phyloP scores from a whole-genome alignment of 1,140 invertebrate genomes.

The Drosophila kikkawai region DNA sequence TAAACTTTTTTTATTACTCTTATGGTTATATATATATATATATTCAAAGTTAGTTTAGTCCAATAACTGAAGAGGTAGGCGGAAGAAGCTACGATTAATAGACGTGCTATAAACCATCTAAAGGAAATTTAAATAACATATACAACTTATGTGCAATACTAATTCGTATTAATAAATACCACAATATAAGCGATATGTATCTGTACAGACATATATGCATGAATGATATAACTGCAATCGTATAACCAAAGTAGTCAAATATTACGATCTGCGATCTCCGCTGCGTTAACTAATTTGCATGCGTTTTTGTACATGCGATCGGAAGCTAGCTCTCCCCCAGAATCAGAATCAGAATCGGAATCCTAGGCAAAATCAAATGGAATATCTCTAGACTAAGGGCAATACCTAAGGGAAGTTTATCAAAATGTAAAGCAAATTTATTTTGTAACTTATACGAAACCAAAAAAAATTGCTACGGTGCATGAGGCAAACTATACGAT shows the following conservation, averaged over 20 bases:
- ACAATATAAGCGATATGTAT: conserved; percentile 41
- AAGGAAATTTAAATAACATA: conserved; percentile 58
- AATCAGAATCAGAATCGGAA: conserved; percentile 2
- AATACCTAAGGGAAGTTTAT: conserved; percentile 55
- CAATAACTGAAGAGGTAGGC: conserved; percentile 42
- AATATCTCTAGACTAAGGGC: conserved; percentile 47
- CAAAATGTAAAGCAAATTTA: conserved; percentile 59
- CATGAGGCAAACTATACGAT: conserved; percentile 65
- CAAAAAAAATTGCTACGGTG: conserved; percentile 59
- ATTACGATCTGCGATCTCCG: conserved; percentile 26
- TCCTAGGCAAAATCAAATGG: conserved; percentile 43
- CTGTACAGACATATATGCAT: conserved; percentile 53
- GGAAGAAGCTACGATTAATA: conserved; percentile 22
- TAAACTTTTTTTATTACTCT: conserved; percentile 75
- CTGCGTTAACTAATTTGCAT: conserved; percentile 40
- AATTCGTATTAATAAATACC: conserved; percentile 57
- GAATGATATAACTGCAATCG: conserved; percentile 61
- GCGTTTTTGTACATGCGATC: conserved; percentile 44
- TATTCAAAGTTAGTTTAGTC: conserved; percentile 51
- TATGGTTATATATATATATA: conserved; percentile 35
- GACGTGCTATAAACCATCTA: conserved; percentile 52
- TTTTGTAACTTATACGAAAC: conserved; percentile 69
- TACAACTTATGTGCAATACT: conserved; percentile 79
- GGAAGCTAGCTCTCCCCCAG: conserved; percentile 14
- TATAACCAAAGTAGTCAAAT: conserved; percentile 77